Base-by-base conservation (phyloP, 2,888 invertebrate species). In the Drosophila picticornis region DNA sequence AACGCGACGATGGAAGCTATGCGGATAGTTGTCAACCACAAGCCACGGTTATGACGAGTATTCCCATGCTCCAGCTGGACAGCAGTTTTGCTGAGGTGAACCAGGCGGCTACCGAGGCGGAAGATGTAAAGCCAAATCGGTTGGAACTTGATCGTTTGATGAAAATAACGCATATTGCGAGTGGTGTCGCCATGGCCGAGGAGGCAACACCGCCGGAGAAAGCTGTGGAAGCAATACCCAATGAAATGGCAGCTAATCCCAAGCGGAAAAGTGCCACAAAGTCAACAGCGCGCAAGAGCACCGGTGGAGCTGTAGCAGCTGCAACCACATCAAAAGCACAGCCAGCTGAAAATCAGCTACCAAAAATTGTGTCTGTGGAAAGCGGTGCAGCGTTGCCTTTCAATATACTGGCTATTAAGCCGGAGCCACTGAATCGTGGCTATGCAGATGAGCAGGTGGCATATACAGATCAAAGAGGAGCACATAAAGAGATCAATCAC, bases 61-160 rank as follows among this genome's bases (percentile, higher is more conserved):
- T 91, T 74, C 91, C 92, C 16, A 83, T 90, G 71, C 75, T 89
- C 5, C 90, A 90, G 61, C 78, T 92, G 13, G 90, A 90, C 52
- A 88, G 84, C 59, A 82, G 81, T 31, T 91, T 80, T 53, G 77
- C 27, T 11, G 80, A 71, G 6, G n/a, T 2, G 0, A 36, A 69
- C 16, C 68, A 56, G 6, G 19, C 55, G 19, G 22, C 36, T 43
- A 22, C 7, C n/a, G 61, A 61, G 27, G n/a, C 59, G 5, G 77
- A 84, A 53, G 93, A 93, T 74, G 80, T 93, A 4, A 92, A 92
- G 57, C 92, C 93, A 2, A 91, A 91, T 75, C 85, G 90, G 22
- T 71, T 80, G 62, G 92, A 92, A 43, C 78, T 93, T 9, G 91
- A 92, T 80, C 91, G 91, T 1, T 74, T 92, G 51, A 76, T 92